Conservation (phyloP, 2,888 invertebrate species). For the Clanis bilineata region DNA sequence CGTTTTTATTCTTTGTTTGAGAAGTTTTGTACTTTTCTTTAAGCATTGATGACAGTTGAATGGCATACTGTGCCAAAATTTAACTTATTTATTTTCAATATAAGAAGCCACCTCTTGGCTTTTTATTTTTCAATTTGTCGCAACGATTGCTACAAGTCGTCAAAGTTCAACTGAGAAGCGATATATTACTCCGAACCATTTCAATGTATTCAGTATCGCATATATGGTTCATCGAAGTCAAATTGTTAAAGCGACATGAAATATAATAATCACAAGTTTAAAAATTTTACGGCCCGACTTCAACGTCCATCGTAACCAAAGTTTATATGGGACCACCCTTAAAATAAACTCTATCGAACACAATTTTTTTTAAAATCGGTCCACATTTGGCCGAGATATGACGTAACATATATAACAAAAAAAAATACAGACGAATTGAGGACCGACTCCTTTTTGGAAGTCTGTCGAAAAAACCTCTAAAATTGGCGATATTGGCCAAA, state of each 20-base stretch:
- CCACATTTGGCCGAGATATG: too few species aligned
- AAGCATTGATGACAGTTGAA: background rate
- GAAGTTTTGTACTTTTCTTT: background rate
- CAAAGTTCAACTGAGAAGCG: background rate
- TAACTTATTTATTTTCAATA: background rate
- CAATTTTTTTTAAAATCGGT: too few species aligned
- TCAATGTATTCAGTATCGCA: background rate
- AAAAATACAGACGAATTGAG: too few species aligned
- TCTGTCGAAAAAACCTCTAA: background rate
- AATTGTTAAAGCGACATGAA: background rate
- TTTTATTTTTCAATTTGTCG: background rate
- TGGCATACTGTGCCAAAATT: background rate
- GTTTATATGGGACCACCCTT: too few species aligned
- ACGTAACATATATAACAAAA: too few species aligned
- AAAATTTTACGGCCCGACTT: too few species aligned
- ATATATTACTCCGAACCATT: background rate
- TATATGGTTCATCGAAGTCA: background rate
- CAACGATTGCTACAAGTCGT: background rate
- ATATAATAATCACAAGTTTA: too few species aligned
- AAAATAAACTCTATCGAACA: too few species aligned
- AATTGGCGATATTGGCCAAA: background rate
- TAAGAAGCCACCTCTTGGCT: too few species aligned
- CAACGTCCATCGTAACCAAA: too few species aligned
- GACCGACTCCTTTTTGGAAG: too few species aligned
- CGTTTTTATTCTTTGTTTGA: background rate